Evolutionary conservation across 2,797 vertebrate species (phyloP), one percentile per base, ranked within the genome.

Genomic region (Crenichthys baileyi): DNA sequence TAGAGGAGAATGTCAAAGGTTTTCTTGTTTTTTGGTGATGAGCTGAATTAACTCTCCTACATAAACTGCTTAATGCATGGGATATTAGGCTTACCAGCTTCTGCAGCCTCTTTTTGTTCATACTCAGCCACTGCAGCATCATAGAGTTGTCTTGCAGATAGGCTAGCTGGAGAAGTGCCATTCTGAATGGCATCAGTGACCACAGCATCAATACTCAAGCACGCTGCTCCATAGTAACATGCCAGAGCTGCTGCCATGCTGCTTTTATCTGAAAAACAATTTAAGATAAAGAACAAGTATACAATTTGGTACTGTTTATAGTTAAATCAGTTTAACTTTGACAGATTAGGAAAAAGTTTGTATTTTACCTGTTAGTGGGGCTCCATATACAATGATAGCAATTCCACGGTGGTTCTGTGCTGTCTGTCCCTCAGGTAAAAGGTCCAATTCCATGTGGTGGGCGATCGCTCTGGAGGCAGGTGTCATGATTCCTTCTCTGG

Each of bases 361-460:
- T 29, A 55, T 5, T 55, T 0, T 91, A 99, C 98, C 97, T 89
- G 96, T 94, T 50, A 91, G 68, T 3, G 97, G 98, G 0, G 97
- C 95, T 75, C 98, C 98, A 0, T 97, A 94, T 50, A 98, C 9
- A 1, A 99, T 91, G 50, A 98, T 2, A 65, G 95, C 90, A 0
- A 99, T 95, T 77, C 97, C 97, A 75, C 79, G 94, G 56, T 68
- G 82, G 53, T 91, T 96, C 68, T 1, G 90, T 79, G 92, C 91
- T 41, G 92, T 79, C 0, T 70, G 82, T 24, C 86, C 90, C 72
- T 96, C 96, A 1, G 91, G 81, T n/a, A 96, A 94, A 9, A 91
- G 81, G 72, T 96, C 94, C 0, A 94, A 84, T 77, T 96, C 92
- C 70, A 97, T 92, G 87, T 97, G 86, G 13, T 92, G 95, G 5